Conservation (phyloP, 2,797 vertebrate species). For the Benthosema pterotum region DNA sequence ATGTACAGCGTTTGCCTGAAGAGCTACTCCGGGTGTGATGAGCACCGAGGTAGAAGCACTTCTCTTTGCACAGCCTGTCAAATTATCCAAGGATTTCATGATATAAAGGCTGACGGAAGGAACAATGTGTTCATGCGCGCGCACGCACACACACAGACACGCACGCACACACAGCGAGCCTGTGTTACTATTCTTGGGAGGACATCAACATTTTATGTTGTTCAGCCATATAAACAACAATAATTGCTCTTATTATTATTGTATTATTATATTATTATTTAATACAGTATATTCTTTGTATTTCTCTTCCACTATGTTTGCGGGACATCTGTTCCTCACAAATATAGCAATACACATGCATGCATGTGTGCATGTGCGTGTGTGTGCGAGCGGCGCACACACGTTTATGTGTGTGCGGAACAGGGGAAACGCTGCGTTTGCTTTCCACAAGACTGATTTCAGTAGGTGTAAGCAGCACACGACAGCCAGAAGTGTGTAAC, state of each 20-base stretch:
- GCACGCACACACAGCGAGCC: too few species aligned
- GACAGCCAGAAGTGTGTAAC: constrained; percentile 26
- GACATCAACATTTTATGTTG: too few species aligned
- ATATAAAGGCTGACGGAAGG: constrained; percentile 37
- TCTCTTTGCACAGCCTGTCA: constrained; percentile 29
- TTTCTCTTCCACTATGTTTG: too few species aligned
- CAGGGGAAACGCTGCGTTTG: constrained; percentile 36
- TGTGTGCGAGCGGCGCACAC: too few species aligned
- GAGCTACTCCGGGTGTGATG: constrained; percentile 23
- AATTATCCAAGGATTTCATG: constrained; percentile 44
- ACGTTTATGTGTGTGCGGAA: background rate
- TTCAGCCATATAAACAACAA: too few species aligned
- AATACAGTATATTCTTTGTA: too few species aligned
- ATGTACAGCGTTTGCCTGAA: constrained; percentile 34
- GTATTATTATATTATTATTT: too few species aligned
- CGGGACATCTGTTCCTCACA: too few species aligned
- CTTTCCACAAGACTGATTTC: constrained; percentile 34
- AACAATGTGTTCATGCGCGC: background rate
- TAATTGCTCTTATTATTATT: too few species aligned
- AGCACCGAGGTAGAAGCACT: constrained; percentile 32
- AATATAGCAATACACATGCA: too few species aligned
- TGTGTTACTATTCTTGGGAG: too few species aligned
- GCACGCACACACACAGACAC: too few species aligned
- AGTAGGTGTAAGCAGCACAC: constrained; percentile 43
- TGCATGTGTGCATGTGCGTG: constrained; percentile 7